phyloP scores from a whole-genome alignment of 2,113 vertebrate species.

The Labeo rohita region DNA sequence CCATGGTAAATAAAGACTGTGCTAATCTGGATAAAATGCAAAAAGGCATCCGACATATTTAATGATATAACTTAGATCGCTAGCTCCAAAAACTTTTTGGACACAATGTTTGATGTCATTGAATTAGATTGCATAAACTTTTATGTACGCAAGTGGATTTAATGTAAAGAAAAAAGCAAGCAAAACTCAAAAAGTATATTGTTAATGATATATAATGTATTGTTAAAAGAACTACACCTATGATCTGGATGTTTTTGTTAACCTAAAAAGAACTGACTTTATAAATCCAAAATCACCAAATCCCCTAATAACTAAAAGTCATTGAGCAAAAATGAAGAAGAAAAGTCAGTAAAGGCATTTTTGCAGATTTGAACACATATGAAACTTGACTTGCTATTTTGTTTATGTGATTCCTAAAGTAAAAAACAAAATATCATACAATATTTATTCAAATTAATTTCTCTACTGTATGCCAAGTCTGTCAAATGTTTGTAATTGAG shows the following conservation, averaged over 20 bases:
- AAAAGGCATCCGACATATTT: constrained; percentile 1
- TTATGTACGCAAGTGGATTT: neutral
- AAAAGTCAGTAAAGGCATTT: too few relatives aligned
- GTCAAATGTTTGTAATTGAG: neutral
- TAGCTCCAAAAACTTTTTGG: neutral
- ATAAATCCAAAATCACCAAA: neutral
- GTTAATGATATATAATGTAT: too few relatives aligned
- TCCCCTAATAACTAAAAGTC: too few relatives aligned
- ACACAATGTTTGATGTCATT: neutral
- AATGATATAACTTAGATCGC: neutral
- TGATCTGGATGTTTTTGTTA: neutral
- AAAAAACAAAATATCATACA: neutral
- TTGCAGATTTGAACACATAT: neutral
- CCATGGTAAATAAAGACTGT: constrained; percentile 48
- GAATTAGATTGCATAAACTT: neutral
- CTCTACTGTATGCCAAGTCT: neutral
- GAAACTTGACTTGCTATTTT: neutral
- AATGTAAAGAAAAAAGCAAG: neutral
- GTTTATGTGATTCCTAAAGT: neutral
- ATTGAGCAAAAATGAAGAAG: neutral
- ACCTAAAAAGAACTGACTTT: neutral
- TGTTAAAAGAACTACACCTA: too few relatives aligned
- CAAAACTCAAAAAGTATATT: neutral
- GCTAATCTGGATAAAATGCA: neutral
- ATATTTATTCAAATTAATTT: neutral